phyloP scores from a whole-genome alignment of 1,140 invertebrate genomes.

The Hyles vespertilio region DNA sequence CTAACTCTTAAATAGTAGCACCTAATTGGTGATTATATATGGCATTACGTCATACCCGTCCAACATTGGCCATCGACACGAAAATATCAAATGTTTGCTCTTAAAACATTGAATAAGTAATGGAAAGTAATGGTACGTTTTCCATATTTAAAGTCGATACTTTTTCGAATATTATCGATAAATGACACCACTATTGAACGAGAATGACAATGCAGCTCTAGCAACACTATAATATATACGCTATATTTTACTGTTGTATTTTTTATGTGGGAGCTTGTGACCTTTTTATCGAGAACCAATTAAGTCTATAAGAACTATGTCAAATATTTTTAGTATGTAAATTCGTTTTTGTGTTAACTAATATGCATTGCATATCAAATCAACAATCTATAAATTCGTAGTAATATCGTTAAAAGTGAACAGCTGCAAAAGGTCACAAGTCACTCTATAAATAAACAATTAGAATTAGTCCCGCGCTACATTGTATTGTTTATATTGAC shows the following conservation, averaged over 20 bases:
- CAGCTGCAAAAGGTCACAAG: slow-evolving; percentile 10
- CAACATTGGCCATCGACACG: too few relatives aligned
- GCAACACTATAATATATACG: slow-evolving; percentile 21
- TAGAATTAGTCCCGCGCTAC: slow-evolving; percentile 34
- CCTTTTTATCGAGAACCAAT: slow-evolving; percentile 1
- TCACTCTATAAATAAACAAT: slow-evolving; percentile 10
- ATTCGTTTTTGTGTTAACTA: neutral
- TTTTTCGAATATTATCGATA: too few relatives aligned
- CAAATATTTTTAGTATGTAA: neutral
- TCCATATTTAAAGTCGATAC: too few relatives aligned
- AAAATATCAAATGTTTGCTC: too few relatives aligned
- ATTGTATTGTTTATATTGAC: slow-evolving; percentile 22
- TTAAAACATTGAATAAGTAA: too few relatives aligned
- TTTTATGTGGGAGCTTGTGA: slow-evolving; percentile 11
- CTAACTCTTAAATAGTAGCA: slow-evolving; percentile 22
- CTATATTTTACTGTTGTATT: slow-evolving; percentile 11
- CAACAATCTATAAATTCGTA: slow-evolving; percentile 5
- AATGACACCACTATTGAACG: too few relatives aligned
- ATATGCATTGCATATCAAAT: neutral
- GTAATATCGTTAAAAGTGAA: neutral
- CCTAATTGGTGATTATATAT: slow-evolving; percentile 14
- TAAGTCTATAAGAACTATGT: neutral
- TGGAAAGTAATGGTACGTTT: too few relatives aligned
- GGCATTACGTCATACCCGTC: too few relatives aligned
- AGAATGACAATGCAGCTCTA: slow-evolving; percentile 1